A percentile compares a stretch with the other conserved stretches of the same genome.
These are phyloP conservation scores for Antigone vipio DNA, from an alignment of 2,113 vertebrate species.

Conservation along the genomic window DNA sequence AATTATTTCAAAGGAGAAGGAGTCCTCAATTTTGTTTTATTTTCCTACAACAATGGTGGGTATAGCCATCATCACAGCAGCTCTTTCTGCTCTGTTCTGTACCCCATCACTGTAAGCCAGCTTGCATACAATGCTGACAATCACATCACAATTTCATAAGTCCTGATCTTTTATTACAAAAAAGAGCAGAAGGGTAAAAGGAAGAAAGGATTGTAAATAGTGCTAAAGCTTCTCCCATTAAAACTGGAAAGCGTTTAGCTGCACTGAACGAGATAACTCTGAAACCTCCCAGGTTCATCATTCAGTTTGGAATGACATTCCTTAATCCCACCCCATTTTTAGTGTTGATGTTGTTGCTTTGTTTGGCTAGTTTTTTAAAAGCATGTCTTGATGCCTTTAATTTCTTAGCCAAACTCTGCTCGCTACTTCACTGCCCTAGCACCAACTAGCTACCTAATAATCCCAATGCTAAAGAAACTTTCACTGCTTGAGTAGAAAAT, in stretches of 20 bases:
- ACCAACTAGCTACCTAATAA: neutral
- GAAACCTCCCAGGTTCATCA: neutral
- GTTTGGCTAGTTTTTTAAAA: neutral
- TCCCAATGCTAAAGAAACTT: neutral
- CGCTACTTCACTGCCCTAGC: neutral
- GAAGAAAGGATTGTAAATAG: neutral
- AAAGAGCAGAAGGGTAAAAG: neutral
- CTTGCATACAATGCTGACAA: neutral
- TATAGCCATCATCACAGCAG: neutral
- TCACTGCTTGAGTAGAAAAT: neutral
- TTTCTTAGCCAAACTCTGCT: neutral
- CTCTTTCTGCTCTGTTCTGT: neutral
- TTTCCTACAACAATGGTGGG: neutral
- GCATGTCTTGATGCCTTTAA: neutral
- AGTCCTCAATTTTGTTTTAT: neutral
- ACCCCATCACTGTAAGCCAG: neutral
- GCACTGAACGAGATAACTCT: accelerated
- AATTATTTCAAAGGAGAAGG: neutral
- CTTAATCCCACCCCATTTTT: neutral
- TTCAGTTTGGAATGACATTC: neutral
- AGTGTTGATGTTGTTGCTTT: neutral
- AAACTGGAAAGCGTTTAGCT: neutral
- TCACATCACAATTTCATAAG: neutral
- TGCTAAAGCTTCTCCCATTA: neutral
- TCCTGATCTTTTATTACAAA: neutral